Conservation (phyloP, 1,140 invertebrate species). For the Pseudomyrmex sp. region DNA sequence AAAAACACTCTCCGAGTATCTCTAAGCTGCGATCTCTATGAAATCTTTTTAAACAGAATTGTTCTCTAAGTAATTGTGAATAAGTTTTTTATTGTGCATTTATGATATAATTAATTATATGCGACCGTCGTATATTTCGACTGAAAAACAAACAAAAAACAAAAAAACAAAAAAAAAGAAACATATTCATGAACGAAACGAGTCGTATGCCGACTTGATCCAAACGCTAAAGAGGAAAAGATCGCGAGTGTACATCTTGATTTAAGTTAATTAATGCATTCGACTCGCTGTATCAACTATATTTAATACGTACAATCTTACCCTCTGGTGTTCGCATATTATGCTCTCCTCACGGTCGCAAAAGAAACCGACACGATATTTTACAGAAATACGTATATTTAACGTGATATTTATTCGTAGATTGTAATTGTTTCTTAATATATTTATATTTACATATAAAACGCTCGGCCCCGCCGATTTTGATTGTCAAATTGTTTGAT, state of each 20-base stretch:
- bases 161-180: background rate
- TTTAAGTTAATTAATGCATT: background rate
- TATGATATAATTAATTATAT: conserved; percentile 27
- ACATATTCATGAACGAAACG: background rate
- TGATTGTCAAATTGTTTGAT: conserved; percentile 47
- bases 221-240: conserved; percentile 4
- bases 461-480: conserved; percentile 33
- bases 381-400: conserved; percentile 75
- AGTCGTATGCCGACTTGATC: background rate
- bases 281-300: conserved; percentile 32
- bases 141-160: no score
- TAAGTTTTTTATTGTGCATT: conserved; percentile 37
- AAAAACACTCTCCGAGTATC: background rate
- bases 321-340: conserved; percentile 27
- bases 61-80: background rate
- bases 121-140: background rate
- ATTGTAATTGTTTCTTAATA: conserved; percentile 70
- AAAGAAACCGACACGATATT: conserved; percentile 58
- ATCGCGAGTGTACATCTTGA: background rate
- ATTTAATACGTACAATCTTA: conserved; percentile 43
- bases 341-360: conserved; percentile 38
- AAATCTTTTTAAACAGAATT: background rate
- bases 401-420: conserved; percentile 79
- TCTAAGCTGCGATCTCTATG: conserved; percentile 14
- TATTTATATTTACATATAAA: conserved; percentile 67